These are phyloP conservation scores for Graphium colonna DNA, from an alignment of 2,888 invertebrate genomes.

Conservation along the genomic window DNA sequence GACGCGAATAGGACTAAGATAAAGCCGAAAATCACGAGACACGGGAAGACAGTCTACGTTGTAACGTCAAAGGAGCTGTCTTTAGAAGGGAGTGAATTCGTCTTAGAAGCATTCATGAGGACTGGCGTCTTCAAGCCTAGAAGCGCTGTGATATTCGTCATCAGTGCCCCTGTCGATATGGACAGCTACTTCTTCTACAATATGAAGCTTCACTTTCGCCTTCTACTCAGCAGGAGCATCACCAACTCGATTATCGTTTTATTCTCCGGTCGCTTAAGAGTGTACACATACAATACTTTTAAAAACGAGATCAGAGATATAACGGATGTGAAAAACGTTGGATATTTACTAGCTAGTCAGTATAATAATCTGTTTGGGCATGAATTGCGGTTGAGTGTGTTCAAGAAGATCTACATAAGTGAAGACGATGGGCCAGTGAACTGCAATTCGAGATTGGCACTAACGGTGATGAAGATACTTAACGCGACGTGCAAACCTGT, in stretches of 20 bases:
- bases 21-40: conserved; percentile 61
- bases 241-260: conserved; percentile 70
- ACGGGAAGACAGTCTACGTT: conserved; percentile 63
- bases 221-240: conserved; percentile 74
- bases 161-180: conserved; percentile 48
- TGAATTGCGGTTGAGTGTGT: conserved; percentile 57
- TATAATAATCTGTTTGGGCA: conserved; percentile 58
- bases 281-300: conserved; percentile 77
- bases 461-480: conserved; percentile 49
- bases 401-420: conserved; percentile 51
- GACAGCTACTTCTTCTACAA: conserved; percentile 57
- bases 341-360: conserved; percentile 41
- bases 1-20: conserved; percentile 45
- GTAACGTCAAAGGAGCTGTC: conserved; percentile 56
- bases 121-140: conserved; percentile 69
- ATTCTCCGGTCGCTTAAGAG: conserved; percentile 51
- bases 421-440: conserved; percentile 48
- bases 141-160: conserved; percentile 61
- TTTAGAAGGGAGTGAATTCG: conserved; percentile 52
- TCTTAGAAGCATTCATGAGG: conserved; percentile 51
- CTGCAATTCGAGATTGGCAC: conserved; percentile 54
- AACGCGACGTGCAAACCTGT: conserved; percentile 64
- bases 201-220: conserved; percentile 66
- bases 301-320: conserved; percentile 58
- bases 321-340: conserved; percentile 56